phyloP scores from a whole-genome alignment of 2,888 invertebrate genomes.

The Tineola bisselliella region DNA sequence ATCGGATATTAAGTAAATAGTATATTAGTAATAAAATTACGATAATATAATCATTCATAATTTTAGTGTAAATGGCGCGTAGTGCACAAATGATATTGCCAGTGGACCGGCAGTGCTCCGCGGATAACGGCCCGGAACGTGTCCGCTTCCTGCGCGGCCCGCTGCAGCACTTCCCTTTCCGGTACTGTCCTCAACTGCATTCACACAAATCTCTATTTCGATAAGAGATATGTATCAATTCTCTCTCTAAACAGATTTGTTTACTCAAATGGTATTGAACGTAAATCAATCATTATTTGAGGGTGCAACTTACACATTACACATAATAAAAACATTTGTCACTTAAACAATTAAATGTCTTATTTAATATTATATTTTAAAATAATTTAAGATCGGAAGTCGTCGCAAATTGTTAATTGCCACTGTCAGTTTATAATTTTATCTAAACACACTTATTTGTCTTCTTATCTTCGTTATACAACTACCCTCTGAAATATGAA shows the following conservation, averaged over 20 bases:
- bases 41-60: neutral
- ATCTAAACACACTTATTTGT: neutral
- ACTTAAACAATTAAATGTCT: no score
- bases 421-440: no score
- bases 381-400: no score
- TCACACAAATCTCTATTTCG: slow-evolving; percentile 3
- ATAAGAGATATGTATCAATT: neutral
- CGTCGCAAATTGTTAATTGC: no score
- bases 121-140: slow-evolving; percentile 54
- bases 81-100: slow-evolving; percentile 22
- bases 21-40: no score
- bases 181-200: neutral
- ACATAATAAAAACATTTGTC: no score
- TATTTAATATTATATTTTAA: no score
- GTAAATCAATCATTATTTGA: no score
- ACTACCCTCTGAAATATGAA: neutral
- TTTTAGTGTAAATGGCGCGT: neutral
- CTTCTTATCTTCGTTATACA: neutral
- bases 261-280: neutral
- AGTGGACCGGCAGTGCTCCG: slow-evolving; percentile 33
- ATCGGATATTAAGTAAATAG: no score
- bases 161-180: slow-evolving; percentile 12
- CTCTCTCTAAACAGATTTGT: neutral
- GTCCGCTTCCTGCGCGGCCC: slow-evolving; percentile 30
- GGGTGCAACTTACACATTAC: no score